Evolutionary conservation across 2,888 invertebrate species (phyloP).

Genomic region (Tenthredo livida): DNA sequence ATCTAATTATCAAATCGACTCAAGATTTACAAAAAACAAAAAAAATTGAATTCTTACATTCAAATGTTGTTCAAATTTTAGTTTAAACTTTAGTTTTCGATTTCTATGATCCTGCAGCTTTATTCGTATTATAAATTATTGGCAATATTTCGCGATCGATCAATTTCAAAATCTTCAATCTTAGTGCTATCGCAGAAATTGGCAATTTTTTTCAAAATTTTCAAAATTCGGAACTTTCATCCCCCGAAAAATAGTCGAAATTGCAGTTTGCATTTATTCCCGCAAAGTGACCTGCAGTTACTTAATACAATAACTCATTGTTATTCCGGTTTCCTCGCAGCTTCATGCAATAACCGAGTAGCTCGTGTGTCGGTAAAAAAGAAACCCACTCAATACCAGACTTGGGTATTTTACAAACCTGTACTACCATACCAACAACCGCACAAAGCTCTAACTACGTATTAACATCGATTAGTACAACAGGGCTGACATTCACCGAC

Average conservation of each 20-base stretch:
- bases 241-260: too few species aligned
- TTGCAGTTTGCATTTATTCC: too few species aligned
- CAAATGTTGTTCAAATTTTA: background rate
- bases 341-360: background rate
- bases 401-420: background rate
- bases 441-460: background rate
- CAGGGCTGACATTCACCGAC: background rate
- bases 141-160: background rate
- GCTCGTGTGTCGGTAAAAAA: background rate
- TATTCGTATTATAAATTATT: background rate
- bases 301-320: too few species aligned
- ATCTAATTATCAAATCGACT: too few species aligned
- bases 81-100: background rate
- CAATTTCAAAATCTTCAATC: background rate
- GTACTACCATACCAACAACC: background rate
- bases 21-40: too few species aligned
- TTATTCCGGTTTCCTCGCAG: background rate
- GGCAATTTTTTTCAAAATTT: too few species aligned
- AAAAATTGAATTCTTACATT: too few species aligned
- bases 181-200: too few species aligned
- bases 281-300: too few species aligned
- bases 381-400: background rate
- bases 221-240: too few species aligned
- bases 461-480: background rate
- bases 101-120: background rate